Conservation (phyloP, 2,113 vertebrate species). For the Festucalex cinctus region DNA sequence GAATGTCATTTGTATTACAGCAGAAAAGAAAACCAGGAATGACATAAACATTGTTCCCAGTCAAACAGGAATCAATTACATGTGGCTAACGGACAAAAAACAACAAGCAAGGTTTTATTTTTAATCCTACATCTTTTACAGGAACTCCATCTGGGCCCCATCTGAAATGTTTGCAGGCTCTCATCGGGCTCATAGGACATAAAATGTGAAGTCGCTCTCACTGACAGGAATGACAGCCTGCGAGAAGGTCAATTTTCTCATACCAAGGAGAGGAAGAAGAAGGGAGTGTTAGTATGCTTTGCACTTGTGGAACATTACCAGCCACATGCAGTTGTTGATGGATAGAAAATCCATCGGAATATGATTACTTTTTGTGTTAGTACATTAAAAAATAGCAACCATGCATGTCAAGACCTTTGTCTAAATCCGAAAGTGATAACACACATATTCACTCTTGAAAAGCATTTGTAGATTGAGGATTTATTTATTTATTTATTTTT, state of each 20-base stretch:
- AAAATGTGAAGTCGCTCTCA: slow-evolving; percentile 50
- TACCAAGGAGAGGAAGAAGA: slow-evolving; percentile 42
- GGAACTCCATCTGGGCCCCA: slow-evolving; percentile 4
- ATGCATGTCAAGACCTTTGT: slow-evolving; percentile 3
- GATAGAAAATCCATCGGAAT: slow-evolving; percentile 7
- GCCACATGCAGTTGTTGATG: slow-evolving; percentile 48
- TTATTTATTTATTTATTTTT: slow-evolving; percentile 20
- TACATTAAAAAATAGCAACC: slow-evolving; percentile 19
- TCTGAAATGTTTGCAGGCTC: slow-evolving; percentile 18
- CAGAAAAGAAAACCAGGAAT: neutral
- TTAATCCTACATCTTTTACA: neutral
- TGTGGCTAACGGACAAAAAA: neutral
- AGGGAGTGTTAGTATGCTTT: slow-evolving; percentile 51
- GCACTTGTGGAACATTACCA: slow-evolving; percentile 53
- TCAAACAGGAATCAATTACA: neutral
- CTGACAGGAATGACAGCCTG: slow-evolving; percentile 56
- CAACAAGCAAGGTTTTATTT: slow-evolving; percentile 22
- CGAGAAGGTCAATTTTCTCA: slow-evolving; percentile 64
- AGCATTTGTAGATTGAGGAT: slow-evolving; percentile 21
- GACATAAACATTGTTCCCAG: neutral
- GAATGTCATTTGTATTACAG: neutral
- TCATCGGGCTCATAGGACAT: slow-evolving; percentile 36
- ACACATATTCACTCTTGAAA: slow-evolving; percentile 17
- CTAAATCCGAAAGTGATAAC: slow-evolving; percentile 17
- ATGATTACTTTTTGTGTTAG: slow-evolving; percentile 35